phyloP scores from a whole-genome alignment of 2,888 invertebrate genomes.

The Prenolepis imparis region DNA sequence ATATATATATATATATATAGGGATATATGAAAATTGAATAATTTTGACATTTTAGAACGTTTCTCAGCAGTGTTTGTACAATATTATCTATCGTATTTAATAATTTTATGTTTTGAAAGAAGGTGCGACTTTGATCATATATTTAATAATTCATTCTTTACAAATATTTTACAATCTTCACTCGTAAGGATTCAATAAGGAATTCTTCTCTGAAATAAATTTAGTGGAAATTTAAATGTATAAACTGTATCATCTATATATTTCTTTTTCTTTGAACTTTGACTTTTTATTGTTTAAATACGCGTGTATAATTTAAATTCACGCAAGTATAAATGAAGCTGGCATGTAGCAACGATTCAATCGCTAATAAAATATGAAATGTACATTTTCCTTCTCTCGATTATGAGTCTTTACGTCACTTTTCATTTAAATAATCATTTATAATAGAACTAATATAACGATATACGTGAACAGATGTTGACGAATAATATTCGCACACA shows the following conservation, averaged over 20 bases:
- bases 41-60: not conserved
- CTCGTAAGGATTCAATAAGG: not conserved
- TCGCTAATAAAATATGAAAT: slow-evolving; percentile 8
- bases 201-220: not conserved
- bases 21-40: not conserved
- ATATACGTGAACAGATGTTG: too few species aligned
- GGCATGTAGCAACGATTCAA: slow-evolving; percentile 67
- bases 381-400: slow-evolving; percentile 40
- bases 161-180: too few species aligned
- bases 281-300: not conserved
- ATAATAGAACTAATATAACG: too few species aligned
- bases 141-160: not conserved
- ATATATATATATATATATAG: not conserved
- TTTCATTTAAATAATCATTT: slow-evolving; percentile 12
- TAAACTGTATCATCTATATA: too few species aligned
- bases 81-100: not conserved
- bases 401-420: slow-evolving; percentile 23
- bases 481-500: too few species aligned
- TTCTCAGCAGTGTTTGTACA: not conserved
- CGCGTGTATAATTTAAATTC: slow-evolving; percentile 60
- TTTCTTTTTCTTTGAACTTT: not conserved
- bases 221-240: too few species aligned
- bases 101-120: not conserved
- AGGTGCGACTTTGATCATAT: not conserved
- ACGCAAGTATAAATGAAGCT: slow-evolving; percentile 67